Evolutionary conservation across 2,888 invertebrate genomes (phyloP).

Genomic region (Amphiduros pacificus): DNA sequence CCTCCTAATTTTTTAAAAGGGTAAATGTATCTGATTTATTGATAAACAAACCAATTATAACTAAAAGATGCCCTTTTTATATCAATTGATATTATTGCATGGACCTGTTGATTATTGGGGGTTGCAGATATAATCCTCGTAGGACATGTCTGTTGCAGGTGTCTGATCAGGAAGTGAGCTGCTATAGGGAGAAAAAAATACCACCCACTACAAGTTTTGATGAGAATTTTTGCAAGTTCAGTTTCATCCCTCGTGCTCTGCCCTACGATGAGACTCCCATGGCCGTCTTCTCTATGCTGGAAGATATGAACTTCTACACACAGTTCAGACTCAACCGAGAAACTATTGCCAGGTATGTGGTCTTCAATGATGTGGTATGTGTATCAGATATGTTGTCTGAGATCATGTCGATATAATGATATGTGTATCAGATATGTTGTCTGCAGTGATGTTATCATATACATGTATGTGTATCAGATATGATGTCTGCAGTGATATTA

Average conservation of each 20-base stretch:
- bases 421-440: too few species aligned
- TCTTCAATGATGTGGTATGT: too few species aligned
- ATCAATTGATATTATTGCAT: too few species aligned
- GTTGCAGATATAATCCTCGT: not conserved
- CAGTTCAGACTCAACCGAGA: slow-evolving; percentile 71
- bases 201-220: slow-evolving; percentile 49
- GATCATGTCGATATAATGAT: too few species aligned
- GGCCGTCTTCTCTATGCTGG: slow-evolving; percentile 67
- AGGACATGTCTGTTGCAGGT: not conserved
- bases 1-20: too few species aligned
- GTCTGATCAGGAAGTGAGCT: slow-evolving; percentile 50
- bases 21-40: too few species aligned
- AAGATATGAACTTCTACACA: slow-evolving; percentile 71
- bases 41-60: too few species aligned
- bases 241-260: slow-evolving; percentile 58
- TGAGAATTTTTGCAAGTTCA: slow-evolving; percentile 56
- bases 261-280: slow-evolving; percentile 52
- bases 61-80: too few species aligned
- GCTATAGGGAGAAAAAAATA: slow-evolving; percentile 45
- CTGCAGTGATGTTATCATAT: too few species aligned
- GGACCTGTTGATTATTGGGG: not conserved
- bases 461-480: too few species aligned
- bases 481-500: not conserved
- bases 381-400: too few species aligned
- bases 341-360: slow-evolving; percentile 66